Percentiles rank a stretch among this genome's conserved stretches.
Evolutionary conservation across 30 jellyfish, hydroid and myxozoan species (phyloP).

Genomic region (Hydra vulgaris): DNA sequence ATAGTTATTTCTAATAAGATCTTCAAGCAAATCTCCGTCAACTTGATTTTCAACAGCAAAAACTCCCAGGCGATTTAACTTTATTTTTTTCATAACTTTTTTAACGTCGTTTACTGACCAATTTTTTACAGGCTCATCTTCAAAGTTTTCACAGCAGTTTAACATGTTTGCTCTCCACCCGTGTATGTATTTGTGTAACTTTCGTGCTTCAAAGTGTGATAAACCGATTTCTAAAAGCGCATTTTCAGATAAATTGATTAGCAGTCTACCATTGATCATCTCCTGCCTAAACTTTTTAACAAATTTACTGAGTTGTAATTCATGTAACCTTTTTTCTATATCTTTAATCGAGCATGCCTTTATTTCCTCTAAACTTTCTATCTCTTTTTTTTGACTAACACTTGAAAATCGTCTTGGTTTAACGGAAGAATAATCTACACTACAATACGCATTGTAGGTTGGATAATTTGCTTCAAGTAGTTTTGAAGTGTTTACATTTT

Average conservation of each 20-base stretch:
- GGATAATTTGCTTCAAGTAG: too few species aligned
- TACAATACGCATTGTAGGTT: too few species aligned
- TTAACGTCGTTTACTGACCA: background rate
- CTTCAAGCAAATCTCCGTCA: background rate
- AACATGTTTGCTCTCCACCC: background rate
- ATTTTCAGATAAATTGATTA: background rate
- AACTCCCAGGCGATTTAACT: background rate
- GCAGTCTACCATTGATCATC: background rate
- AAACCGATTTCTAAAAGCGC: background rate
- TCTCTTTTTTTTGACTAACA: background rate
- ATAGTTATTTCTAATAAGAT: too few species aligned
- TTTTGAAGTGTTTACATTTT: too few species aligned
- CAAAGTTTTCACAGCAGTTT: background rate
- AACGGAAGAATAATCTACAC: too few species aligned
- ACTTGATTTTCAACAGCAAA: background rate
- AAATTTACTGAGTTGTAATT: background rate
- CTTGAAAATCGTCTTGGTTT: too few species aligned
- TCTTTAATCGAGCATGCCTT: background rate
- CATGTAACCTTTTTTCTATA: background rate
- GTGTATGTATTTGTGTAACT: background rate
- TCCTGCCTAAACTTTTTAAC: background rate
- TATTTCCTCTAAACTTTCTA: background rate
- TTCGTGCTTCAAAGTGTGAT: background rate
- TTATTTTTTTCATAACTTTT: background rate
- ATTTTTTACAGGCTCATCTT: background rate